phyloP scores from a whole-genome alignment of 2,888 invertebrate species.

The Alviniconcha strummeri region DNA sequence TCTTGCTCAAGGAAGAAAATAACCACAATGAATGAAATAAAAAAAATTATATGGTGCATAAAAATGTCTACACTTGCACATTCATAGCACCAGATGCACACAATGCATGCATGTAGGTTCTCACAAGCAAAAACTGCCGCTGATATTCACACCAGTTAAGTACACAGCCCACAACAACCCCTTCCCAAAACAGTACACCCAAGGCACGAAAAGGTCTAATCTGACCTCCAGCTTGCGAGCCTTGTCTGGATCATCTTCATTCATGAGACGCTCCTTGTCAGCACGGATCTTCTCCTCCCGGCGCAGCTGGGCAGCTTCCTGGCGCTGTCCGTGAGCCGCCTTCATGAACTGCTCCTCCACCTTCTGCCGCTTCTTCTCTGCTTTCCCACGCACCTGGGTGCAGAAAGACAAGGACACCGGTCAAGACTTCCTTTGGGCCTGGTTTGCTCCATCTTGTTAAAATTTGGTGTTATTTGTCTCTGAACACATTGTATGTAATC shows the following conservation, averaged over 20 bases:
- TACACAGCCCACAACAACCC: no score
- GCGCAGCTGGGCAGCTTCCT: constrained; percentile 94
- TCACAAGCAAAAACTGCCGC: no score
- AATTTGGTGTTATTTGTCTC: not conserved
- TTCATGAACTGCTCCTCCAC: constrained; percentile 96
- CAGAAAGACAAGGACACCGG: no score
- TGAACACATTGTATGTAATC: no score
- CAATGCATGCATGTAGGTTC: no score
- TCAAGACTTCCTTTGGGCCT: not conserved
- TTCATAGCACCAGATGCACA: no score
- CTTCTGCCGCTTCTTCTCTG: constrained; percentile 94
- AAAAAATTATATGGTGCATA: no score
- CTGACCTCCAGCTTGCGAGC: constrained; percentile 79
- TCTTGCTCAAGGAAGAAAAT: no score
- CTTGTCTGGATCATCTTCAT: constrained; percentile 95
- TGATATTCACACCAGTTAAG: no score
- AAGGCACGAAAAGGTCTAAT: not conserved
- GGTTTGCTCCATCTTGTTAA: not conserved
- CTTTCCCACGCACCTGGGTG: constrained; percentile 86
- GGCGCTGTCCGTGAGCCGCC: constrained; percentile 95
- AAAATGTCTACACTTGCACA: no score
- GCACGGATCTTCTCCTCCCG: constrained; percentile 94
- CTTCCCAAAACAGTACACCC: no score
- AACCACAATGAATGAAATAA: no score
- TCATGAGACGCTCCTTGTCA: constrained; percentile 94